Evolutionary conservation across 2,888 invertebrate species (phyloP).

Genomic region (Athalia rosae): DNA sequence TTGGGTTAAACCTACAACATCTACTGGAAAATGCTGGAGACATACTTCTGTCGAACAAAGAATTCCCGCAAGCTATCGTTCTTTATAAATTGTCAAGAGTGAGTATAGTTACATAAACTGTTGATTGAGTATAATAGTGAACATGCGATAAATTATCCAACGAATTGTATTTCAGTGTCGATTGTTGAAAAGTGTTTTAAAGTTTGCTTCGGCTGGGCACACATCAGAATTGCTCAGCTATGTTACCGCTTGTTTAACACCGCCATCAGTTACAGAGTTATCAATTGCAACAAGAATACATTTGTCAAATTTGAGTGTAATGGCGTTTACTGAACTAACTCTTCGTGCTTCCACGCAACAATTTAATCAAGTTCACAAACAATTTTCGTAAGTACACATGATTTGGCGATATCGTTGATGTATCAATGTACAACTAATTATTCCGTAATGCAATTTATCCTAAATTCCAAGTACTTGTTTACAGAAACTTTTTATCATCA

Average conservation of each 20-base stretch:
- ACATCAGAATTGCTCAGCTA: conserved; percentile 79
- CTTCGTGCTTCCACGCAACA: conserved; percentile 72
- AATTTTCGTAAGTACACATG: conserved; percentile 75
- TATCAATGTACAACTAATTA: not conserved
- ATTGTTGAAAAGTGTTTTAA: conserved; percentile 78
- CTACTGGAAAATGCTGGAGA: conserved; percentile 89
- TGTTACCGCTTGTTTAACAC: conserved; percentile 76
- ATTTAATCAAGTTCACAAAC: conserved; percentile 71
- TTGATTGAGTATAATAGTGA: not conserved
- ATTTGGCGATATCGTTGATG: not conserved
- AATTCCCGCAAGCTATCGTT: conserved; percentile 85
- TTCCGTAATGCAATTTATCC: not conserved
- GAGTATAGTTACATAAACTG: conserved; percentile 48
- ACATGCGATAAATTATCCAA: not conserved
- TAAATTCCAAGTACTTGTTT: not conserved
- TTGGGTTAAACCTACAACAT: conserved; percentile 79
- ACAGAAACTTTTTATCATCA: conserved; percentile 77
- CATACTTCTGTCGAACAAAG: conserved; percentile 83
- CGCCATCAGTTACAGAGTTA: conserved; percentile 75
- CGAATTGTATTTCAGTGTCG: conserved; percentile 72
- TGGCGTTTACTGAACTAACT: conserved; percentile 79
- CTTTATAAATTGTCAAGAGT: conserved; percentile 88
- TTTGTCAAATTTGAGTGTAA: conserved; percentile 80
- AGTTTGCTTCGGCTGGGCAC: conserved; percentile 79
- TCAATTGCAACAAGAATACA: conserved; percentile 79